A percentile compares a stretch with the other conserved stretches of the same genome.
Evolutionary conservation across 2,888 invertebrate species (phyloP).

Genomic region (Idaea dimidiata): DNA sequence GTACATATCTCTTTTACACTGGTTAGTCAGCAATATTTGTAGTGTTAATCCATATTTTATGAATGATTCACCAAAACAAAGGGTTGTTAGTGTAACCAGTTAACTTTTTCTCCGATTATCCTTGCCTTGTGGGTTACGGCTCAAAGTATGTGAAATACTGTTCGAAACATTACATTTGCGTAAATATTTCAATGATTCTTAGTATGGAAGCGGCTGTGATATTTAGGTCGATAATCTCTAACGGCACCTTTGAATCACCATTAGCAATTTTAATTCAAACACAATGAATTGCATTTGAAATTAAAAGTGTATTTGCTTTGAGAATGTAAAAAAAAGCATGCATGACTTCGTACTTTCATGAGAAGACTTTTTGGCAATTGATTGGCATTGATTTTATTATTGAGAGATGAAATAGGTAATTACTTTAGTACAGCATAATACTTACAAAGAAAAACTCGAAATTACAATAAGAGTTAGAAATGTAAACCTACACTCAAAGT

Average conservation of each 20-base stretch:
- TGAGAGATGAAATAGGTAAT: background rate
- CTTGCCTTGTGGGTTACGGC: no score
- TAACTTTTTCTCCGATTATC: no score
- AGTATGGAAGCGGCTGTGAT: background rate
- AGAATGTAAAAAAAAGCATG: background rate
- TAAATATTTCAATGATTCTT: background rate
- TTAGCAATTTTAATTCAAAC: background rate
- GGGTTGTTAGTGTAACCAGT: no score
- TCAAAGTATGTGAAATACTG: background rate
- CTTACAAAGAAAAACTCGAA: background rate
- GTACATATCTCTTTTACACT: no score
- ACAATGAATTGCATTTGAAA: background rate
- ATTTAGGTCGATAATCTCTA: slow-evolving; percentile 1
- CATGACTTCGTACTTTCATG: background rate
- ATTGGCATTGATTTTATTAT: background rate
- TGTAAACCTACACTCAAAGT: no score
- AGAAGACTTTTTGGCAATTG: background rate
- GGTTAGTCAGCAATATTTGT: no score
- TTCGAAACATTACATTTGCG: background rate
- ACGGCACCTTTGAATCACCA: background rate
- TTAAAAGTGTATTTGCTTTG: background rate
- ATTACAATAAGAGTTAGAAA: no score
- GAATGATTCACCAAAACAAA: no score
- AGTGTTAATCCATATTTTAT: no score
- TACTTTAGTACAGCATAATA: background rate